These are phyloP conservation scores for Lordiphosa clarofinis DNA, from an alignment of 1,140 invertebrate genomes.

Conservation along the genomic window DNA sequence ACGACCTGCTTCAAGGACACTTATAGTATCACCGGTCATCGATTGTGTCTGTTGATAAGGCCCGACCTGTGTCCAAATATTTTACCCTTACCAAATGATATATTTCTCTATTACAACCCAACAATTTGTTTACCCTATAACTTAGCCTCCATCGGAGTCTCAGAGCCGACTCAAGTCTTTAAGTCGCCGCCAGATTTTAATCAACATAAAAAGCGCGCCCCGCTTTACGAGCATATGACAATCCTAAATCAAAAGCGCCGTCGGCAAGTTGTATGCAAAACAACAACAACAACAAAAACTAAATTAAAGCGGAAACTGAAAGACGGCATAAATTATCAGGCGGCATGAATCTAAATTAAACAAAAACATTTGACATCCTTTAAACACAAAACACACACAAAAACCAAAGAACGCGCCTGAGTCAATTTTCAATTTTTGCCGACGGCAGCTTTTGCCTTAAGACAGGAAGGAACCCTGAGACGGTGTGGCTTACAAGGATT, in stretches of 20 bases:
- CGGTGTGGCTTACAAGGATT: slow-evolving; percentile 62
- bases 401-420: not conserved
- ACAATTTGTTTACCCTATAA: not conserved
- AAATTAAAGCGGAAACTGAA: slow-evolving; percentile 23
- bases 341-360: slow-evolving; percentile 68
- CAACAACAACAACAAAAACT: slow-evolving; percentile 8
- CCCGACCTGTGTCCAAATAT: slow-evolving; percentile 57
- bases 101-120: slow-evolving; percentile 70
- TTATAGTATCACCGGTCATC: too few relatives aligned
- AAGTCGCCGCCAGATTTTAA: slow-evolving; percentile 37
- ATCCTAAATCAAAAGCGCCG: slow-evolving; percentile 61
- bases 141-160: slow-evolving; percentile 6
- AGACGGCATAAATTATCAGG: slow-evolving; percentile 66
- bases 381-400: slow-evolving; percentile 40
- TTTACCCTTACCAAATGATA: slow-evolving; percentile 40
- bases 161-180: slow-evolving; percentile 4
- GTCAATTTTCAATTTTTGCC: slow-evolving; percentile 17
- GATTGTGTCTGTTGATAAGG: slow-evolving; percentile 21
- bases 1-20: slow-evolving; percentile 43
- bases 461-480: slow-evolving; percentile 7
- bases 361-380: slow-evolving; percentile 74
- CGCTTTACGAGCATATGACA: slow-evolving; percentile 52
- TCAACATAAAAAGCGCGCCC: slow-evolving; percentile 31
- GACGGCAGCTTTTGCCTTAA: slow-evolving; percentile 10
- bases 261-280: slow-evolving; percentile 27